Base-by-base conservation (phyloP, 1,140 invertebrate species). In the Lepidurus arcticus region DNA sequence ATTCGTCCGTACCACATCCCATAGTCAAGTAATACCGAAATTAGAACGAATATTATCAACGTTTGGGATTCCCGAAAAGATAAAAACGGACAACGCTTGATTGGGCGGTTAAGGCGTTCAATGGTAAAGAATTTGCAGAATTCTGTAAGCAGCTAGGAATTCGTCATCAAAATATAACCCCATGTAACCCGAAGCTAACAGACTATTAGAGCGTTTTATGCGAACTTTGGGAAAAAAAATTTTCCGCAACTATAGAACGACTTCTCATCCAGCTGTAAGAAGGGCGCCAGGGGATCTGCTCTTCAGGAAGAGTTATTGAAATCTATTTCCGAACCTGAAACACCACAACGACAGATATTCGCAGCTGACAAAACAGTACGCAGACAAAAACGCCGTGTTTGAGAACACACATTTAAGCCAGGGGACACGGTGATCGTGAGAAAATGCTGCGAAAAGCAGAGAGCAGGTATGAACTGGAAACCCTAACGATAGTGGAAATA, bases 181-280 rank as follows among this genome's bases (percentile, higher is more conserved):
- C 16, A 24, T n/a, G 24, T 75, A 26, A 11, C 74, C 74, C n/a
- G 74, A 75, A 26, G 74, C 73, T 1, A 75, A 75, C 43, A 26
- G 74, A 26, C 26, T 75, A 26, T 42, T 75, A 34, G 74, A 75
- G 11, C 16, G 34, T 16, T 34, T 75, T 7, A 75, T 75, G 74
- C n/a, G 24, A 34, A 75, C 16, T 8, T 13, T 24, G 7, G 74
- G 16, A 21, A 34, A 75, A 75, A n/a, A 47, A 47, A n/a, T n/a
- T 75, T 75, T 75, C 34, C 13, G 16, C 16, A 75, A 75, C 24
- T 21, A 75, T 11, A 75, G 74, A 75, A 26, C 74, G 13, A 75
- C 74, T 13, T 26, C 74, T 16, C 74, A 75, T 34, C 26, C 74
- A 34, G 74, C 74, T 74, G 45, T 47, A 47, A 4, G 45, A 47